Evolutionary conservation across 2,888 invertebrate species (phyloP).

Genomic region (Cheilosia pagana): DNA sequence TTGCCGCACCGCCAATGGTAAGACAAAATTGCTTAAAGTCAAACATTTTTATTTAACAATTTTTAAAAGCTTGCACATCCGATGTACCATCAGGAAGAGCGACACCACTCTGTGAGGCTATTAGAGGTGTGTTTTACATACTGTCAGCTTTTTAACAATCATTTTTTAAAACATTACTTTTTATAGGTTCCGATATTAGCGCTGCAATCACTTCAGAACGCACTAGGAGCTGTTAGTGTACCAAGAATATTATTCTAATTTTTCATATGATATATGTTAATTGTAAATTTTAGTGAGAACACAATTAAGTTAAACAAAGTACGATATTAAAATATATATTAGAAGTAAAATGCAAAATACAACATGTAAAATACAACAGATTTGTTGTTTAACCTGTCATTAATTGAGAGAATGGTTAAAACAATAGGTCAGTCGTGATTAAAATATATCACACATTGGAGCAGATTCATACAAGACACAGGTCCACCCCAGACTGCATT

Average conservation of each 20-base stretch:
- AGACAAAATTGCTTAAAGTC: neutral
- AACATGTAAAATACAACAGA: no score
- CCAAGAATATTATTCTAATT: neutral
- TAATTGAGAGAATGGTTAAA: no score
- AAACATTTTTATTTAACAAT: neutral
- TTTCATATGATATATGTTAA: neutral
- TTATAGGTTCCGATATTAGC: neutral
- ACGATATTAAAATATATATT: no score
- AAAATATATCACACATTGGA: no score
- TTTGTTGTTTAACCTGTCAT: no score
- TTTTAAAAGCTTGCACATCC: neutral
- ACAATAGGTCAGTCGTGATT: no score
- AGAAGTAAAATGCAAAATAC: no score
- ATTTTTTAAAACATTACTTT: neutral
- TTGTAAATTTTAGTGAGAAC: neutral
- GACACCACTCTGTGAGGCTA: neutral
- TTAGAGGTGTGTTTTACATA: neutral
- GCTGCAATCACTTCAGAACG: neutral
- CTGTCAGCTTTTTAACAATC: neutral
- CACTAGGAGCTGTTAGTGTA: neutral
- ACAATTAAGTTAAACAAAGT: no score
- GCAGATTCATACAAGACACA: no score
- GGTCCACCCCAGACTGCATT: no score
- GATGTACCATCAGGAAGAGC: neutral
- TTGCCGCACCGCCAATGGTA: constrained; percentile 3